These are phyloP conservation scores for Ambastaia sidthimunki DNA, from an alignment of 2,797 vertebrate genomes.

Conservation along the genomic window DNA sequence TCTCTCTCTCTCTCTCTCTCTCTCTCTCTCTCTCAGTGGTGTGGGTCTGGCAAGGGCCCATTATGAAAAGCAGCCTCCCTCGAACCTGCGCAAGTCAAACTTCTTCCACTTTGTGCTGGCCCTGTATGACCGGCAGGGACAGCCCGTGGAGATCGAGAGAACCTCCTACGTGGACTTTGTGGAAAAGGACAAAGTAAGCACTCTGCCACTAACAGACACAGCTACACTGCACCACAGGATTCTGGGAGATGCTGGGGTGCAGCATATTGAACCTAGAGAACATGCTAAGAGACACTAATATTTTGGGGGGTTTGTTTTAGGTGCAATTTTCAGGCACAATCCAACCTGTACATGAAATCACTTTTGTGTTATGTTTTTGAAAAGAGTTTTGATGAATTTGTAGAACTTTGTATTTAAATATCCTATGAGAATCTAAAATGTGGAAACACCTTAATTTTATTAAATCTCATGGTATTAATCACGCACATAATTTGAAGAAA, in stretches of 20 bases:
- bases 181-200: slow-evolving; percentile 91
- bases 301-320: neutral
- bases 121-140: slow-evolving; percentile 93
- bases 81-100: slow-evolving; percentile 95
- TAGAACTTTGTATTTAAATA: neutral
- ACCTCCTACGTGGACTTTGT: slow-evolving; percentile 95
- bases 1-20: neutral
- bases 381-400: neutral
- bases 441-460: no score
- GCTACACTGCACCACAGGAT: slow-evolving; percentile 18
- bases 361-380: no score
- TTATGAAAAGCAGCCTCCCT: slow-evolving; percentile 95
- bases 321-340: neutral
- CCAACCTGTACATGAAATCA: neutral
- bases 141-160: slow-evolving; percentile 95
- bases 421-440: neutral
- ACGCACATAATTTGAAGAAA: no score
- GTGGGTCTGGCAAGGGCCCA: slow-evolving; percentile 90
- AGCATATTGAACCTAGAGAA: slow-evolving; percentile 26
- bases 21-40: slow-evolving; percentile 75
- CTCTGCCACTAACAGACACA: slow-evolving; percentile 9
- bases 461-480: no score
- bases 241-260: slow-evolving; percentile 13
- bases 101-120: slow-evolving; percentile 96
- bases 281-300: slow-evolving; percentile 15